A percentile compares a stretch with the other conserved stretches of the same genome.
Conservation (phyloP, 2,113 vertebrate genomes). For the Cottus gobio region DNA sequence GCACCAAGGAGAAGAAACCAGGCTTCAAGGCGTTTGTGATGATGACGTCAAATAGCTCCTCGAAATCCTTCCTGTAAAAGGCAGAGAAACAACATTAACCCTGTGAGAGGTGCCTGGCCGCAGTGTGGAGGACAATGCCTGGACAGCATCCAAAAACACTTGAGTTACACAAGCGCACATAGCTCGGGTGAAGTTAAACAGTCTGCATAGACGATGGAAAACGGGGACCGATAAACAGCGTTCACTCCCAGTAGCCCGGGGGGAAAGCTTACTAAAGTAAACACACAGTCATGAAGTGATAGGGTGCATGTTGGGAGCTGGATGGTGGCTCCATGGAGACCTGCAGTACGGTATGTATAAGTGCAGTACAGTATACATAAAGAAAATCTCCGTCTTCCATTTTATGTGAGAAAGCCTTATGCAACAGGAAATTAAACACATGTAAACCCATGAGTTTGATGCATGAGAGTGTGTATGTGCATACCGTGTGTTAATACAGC, state of each 20-base stretch:
- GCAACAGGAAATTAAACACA: neutral
- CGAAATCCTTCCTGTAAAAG: slow-evolving; percentile 89
- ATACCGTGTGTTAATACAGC: neutral
- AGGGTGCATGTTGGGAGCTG: neutral
- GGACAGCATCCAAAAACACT: slow-evolving; percentile 29
- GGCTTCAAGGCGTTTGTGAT: slow-evolving; percentile 98
- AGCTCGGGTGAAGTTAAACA: slow-evolving; percentile 17
- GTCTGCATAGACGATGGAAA: slow-evolving; percentile 16
- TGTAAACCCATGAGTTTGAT: slow-evolving; percentile 8
- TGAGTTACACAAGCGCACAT: slow-evolving; percentile 14
- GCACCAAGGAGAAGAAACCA: slow-evolving; percentile 93
- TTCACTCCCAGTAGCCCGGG: neutral
- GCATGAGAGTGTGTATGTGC: neutral
- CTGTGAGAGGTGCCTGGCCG: neutral
- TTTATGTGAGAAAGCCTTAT: neutral
- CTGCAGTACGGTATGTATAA: neutral
- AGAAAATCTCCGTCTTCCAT: slow-evolving; percentile 16
- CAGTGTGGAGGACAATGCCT: slow-evolving; percentile 12
- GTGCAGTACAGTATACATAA: neutral
- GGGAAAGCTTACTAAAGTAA: slow-evolving; percentile 35
- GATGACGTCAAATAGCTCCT: slow-evolving; percentile 93
- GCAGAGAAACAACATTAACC: slow-evolving; percentile 35
- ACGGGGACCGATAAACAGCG: slow-evolving; percentile 24
- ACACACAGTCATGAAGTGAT: slow-evolving; percentile 16
- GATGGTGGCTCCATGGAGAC: neutral